These are phyloP conservation scores for Nesospiza acunhae DNA, from an alignment of 2,113 vertebrate genomes.

Conservation along the genomic window DNA sequence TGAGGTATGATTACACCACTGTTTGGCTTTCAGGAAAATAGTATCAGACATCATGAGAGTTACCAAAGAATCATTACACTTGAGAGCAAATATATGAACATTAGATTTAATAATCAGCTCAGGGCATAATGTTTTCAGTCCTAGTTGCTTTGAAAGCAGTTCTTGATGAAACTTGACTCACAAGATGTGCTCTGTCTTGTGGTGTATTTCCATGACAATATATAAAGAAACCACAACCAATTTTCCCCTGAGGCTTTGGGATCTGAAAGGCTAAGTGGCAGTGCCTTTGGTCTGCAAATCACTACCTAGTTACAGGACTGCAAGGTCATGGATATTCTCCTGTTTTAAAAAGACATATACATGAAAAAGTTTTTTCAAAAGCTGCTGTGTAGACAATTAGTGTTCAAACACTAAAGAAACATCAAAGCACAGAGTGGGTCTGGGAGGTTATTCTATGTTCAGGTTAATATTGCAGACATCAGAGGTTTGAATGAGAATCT, in stretches of 20 bases:
- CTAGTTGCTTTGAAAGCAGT: neutral
- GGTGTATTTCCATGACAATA: neutral
- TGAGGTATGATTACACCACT: neutral
- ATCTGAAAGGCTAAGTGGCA: neutral
- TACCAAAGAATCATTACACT: neutral
- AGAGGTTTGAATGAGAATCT: neutral
- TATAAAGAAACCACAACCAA: neutral
- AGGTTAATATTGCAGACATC: neutral
- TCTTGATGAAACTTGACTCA: neutral
- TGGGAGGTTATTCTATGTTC: neutral
- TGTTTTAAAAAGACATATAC: neutral
- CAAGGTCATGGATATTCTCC: neutral
- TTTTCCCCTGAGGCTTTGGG: conserved; percentile 14
- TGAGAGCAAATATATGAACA: neutral
- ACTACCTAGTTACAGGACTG: neutral
- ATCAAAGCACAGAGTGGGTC: neutral
- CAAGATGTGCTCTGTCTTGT: neutral
- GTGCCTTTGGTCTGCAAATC: neutral
- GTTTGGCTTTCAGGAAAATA: neutral
- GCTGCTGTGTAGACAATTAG: neutral
- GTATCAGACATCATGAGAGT: neutral
- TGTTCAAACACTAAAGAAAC: neutral
- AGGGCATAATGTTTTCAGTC: neutral
- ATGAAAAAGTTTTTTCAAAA: neutral
- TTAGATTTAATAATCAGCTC: neutral